A percentile compares a stretch with the other conserved stretches of the same genome.
Conservation (phyloP, 2,888 invertebrate species). For the Diogma glabrata region DNA sequence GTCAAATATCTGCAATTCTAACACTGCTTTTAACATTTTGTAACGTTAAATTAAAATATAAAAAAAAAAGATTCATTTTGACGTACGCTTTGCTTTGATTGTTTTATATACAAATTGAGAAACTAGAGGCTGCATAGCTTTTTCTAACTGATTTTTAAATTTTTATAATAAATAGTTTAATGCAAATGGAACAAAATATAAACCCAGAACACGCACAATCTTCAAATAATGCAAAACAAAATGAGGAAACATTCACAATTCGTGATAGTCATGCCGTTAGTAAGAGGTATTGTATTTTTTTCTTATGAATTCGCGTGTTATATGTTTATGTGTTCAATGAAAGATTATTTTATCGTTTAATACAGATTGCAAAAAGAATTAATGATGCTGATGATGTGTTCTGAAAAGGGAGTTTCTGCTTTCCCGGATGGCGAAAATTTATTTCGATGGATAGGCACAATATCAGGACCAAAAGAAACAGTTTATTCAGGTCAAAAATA, state of each 20-base stretch:
- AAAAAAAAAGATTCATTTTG: too few species aligned
- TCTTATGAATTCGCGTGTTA: too few species aligned
- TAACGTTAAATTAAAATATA: too few species aligned
- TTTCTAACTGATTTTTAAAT: too few species aligned
- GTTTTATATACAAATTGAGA: too few species aligned
- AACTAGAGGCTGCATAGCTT: too few species aligned
- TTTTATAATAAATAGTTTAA: too few species aligned
- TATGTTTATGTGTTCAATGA: too few species aligned
- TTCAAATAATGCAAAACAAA: slow-evolving; percentile 62
- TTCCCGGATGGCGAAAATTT: slow-evolving; percentile 95
- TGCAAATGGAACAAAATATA: slow-evolving; percentile 81
- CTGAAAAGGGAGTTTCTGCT: slow-evolving; percentile 86
- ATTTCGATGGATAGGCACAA: slow-evolving; percentile 95
- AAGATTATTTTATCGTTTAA: slow-evolving; percentile 19
- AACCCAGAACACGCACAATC: slow-evolving; percentile 70
- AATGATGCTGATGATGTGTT: slow-evolving; percentile 80
- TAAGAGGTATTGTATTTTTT: slow-evolving; percentile 55
- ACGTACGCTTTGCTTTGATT: too few species aligned
- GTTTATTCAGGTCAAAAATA: slow-evolving; percentile 83
- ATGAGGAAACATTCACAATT: slow-evolving; percentile 63
- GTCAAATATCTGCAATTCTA: too few species aligned
- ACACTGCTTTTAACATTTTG: too few species aligned
- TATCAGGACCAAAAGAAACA: slow-evolving; percentile 77
- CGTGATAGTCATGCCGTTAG: slow-evolving; percentile 82
- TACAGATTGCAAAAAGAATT: slow-evolving; percentile 77